Evolutionary conservation across 2,888 invertebrate genomes (phyloP).

Genomic region (Hypsopygia costalis): DNA sequence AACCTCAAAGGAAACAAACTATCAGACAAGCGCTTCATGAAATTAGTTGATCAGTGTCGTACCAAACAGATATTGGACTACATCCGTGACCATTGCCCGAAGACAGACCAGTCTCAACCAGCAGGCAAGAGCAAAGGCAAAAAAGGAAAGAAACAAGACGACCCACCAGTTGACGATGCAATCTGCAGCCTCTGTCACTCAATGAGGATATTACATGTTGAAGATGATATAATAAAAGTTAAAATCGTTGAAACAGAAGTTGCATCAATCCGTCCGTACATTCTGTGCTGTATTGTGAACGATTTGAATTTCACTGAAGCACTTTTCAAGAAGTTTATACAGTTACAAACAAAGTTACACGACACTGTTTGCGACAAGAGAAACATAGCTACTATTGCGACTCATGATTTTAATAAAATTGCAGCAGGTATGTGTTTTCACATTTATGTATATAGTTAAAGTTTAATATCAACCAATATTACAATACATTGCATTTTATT

Average conservation of each 20-base stretch:
- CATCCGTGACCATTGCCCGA: constrained; percentile 83
- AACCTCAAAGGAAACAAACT: constrained; percentile 88
- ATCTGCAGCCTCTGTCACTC: constrained; percentile 55
- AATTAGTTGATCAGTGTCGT: constrained; percentile 87
- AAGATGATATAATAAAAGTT: constrained; percentile 70
- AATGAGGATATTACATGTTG: constrained; percentile 66
- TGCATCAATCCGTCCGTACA: constrained; percentile 83
- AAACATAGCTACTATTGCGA: constrained; percentile 89
- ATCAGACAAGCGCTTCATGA: constrained; percentile 85
- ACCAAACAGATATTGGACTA: constrained; percentile 89
- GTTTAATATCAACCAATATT: too few relatives aligned
- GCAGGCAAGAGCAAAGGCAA: constrained; percentile 51
- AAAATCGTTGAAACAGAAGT: constrained; percentile 80
- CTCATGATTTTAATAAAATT: constrained; percentile 87
- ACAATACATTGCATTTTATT: too few relatives aligned
- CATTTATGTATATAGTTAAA: too few relatives aligned
- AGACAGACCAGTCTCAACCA: constrained; percentile 43
- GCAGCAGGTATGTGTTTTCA: constrained; percentile 67
- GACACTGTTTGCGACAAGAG: constrained; percentile 89
- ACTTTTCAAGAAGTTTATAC: constrained; percentile 88
- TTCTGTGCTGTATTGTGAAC: constrained; percentile 86
- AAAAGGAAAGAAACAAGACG: constrained; percentile 62
- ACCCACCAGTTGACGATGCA: constrained; percentile 41
- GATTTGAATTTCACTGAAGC: constrained; percentile 82
- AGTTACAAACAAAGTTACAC: constrained; percentile 88